Evolutionary conservation across 1,140 invertebrate species (phyloP), one percentile per base, ranked within the genome.

Genomic region (Lasioglossum baleicum): DNA sequence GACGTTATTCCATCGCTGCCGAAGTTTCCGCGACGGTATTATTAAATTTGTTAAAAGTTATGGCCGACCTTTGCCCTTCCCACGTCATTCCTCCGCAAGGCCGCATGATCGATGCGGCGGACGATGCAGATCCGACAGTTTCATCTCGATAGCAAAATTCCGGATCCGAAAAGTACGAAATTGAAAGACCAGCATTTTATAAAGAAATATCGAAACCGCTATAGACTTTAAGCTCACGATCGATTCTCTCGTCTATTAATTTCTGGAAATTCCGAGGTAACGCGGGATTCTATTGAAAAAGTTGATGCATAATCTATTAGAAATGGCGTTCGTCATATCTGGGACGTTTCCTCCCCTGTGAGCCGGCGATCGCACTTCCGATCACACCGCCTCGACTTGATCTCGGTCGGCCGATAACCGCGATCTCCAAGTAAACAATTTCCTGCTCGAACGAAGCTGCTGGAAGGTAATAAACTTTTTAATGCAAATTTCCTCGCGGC

Each of bases 31-130:
- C 69, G 67, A 35, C 48, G 61, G 53, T 83, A 80, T 85, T 84
- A 85, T 85, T 85, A 80, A 85, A 85, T 85, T 85, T 84, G 82
- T 84, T 81, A 51, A 67, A 85, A 85, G 82, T 85, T 85, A 84
- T 68, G 56, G 65, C 60, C 73, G 73, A 44, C 72, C 74, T 67
- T 58, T n/a, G 56, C 58, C 64, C 22, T 22, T 63, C 26, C 60
- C 61, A n/a, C 26, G 48, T 31, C 73, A 7, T 61, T 56, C 26
- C 51, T n/a, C 65, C 22, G 48, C 40, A 66, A 48, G 42, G 51
- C 7, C 22, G 26, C 26, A 17, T 65, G 72, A 74, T 74, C 61
- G 61, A 74, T 74, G 61, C 58, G 60, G 15, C 44, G 44, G 10
- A 71, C 68, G 68, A 64, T 53, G 11, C 26, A 42, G n/a, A 10